Conservation (phyloP, 2,888 invertebrate species). For the Agonopterix subpropinquella region DNA sequence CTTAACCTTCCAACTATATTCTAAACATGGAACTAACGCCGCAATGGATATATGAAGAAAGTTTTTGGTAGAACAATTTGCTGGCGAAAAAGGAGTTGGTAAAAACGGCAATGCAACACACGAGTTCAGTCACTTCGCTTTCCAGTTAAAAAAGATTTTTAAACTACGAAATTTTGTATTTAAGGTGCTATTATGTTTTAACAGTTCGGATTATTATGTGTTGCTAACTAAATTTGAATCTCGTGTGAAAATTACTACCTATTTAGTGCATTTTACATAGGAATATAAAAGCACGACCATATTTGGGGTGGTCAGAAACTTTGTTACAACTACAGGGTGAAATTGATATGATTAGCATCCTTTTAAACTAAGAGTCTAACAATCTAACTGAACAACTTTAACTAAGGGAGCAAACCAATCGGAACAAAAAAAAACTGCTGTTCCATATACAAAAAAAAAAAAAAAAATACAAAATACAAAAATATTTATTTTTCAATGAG, state of each 20-base stretch:
- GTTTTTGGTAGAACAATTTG: not conserved
- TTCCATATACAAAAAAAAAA: too few relatives aligned
- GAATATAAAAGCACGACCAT: too few relatives aligned
- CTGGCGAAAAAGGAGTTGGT: conserved; percentile 1
- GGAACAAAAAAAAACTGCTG: too few relatives aligned
- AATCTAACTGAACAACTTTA: too few relatives aligned
- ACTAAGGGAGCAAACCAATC: too few relatives aligned
- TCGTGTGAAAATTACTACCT: not conserved
- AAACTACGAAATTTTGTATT: conserved; percentile 14
- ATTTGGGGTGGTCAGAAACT: too few relatives aligned
- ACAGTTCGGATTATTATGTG: not conserved
- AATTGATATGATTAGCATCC: too few relatives aligned
- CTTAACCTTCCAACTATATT: not conserved
- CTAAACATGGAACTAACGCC: not conserved
- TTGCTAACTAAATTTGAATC: not conserved
- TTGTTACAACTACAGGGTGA: too few relatives aligned
- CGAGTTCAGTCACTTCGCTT: conserved; percentile 28
- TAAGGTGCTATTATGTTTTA: not conserved
- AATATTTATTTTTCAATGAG: too few relatives aligned
- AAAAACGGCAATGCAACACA: conserved; percentile 13
- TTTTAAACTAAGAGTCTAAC: too few relatives aligned
- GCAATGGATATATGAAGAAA: conserved; percentile 6
- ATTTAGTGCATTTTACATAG: not conserved
- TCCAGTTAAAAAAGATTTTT: conserved; percentile 19
- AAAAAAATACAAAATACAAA: too few relatives aligned